A percentile compares a stretch with the other conserved stretches of the same genome.
Evolutionary conservation across 2,797 vertebrate genomes (phyloP).

Genomic region (Florisuga fusca): DNA sequence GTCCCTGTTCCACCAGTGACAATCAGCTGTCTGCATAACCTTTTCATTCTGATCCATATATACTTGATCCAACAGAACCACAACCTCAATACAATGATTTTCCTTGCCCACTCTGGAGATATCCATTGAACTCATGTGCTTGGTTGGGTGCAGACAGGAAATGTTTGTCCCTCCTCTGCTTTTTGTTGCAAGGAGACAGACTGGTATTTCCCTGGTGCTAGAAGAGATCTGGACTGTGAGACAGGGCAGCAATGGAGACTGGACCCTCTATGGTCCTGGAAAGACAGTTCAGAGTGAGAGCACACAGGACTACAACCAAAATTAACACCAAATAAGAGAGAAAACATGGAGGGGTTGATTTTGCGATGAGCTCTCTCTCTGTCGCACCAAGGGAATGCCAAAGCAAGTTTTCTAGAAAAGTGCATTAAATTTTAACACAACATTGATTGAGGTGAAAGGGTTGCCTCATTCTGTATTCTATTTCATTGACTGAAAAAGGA

Average conservation of each 20-base stretch:
- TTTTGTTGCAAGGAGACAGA: not conserved
- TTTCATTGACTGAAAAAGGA: slow-evolving; percentile 13
- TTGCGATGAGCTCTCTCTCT: not conserved
- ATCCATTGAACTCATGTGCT: fast-evolving
- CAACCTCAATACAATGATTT: not conserved
- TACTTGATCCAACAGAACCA: not conserved
- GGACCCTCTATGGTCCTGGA: fast-evolving
- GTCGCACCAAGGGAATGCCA: not conserved
- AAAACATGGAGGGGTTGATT: not conserved
- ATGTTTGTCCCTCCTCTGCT: not conserved
- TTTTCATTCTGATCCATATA: not conserved
- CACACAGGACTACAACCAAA: not conserved
- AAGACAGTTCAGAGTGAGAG: not conserved
- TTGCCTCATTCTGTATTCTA: not conserved
- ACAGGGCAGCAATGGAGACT: not conserved
- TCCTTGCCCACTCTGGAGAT: not conserved
- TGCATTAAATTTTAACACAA: not conserved
- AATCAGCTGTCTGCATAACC: not conserved
- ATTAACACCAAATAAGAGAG: not conserved
- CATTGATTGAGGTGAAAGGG: not conserved
- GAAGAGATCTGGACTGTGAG: not conserved
- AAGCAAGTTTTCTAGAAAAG: slow-evolving; percentile 16
- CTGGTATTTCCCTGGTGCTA: not conserved
- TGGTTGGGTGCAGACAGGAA: not conserved
- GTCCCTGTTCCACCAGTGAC: not conserved